Conservation (phyloP, 2,888 invertebrate species). For the Callinectes sapidus region DNA sequence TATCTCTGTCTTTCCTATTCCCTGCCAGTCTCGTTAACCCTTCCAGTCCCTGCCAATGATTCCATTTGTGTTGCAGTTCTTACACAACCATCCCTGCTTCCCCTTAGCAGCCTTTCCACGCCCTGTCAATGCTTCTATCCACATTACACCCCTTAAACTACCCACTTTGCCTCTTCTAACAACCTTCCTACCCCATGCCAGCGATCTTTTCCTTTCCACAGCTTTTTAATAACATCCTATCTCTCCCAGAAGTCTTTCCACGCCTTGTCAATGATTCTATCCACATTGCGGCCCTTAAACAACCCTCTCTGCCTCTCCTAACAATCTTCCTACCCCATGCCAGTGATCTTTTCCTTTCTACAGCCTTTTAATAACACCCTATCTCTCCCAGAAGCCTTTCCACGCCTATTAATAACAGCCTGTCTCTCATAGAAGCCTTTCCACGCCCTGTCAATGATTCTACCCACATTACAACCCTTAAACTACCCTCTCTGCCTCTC, state of each 20-base stretch:
- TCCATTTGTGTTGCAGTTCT: neutral
- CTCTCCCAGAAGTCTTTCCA: too few relatives aligned
- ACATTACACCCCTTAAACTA: too few relatives aligned
- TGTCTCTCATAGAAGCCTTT: neutral
- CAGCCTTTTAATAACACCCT: too few relatives aligned
- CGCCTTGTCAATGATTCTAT: neutral
- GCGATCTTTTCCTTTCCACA: neutral
- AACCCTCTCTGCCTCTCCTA: neutral
- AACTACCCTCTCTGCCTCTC: neutral
- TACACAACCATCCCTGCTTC: neutral
- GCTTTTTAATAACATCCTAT: too few relatives aligned
- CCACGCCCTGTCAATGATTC: neutral
- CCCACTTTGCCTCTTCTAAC: neutral
- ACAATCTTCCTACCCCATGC: neutral
- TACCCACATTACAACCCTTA: neutral
- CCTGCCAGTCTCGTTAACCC: neutral
- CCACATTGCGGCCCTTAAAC: neutral
- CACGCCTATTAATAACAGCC: too few relatives aligned
- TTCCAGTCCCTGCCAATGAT: neutral
- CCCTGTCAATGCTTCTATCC: neutral
- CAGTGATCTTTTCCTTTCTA: neutral
- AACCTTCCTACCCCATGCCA: neutral
- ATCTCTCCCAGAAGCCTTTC: too few relatives aligned
- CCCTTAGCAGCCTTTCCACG: neutral
- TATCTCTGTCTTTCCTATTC: neutral